Conservation (phyloP, 2,797 vertebrate genomes). For the Hippopotamyrus pictus region DNA sequence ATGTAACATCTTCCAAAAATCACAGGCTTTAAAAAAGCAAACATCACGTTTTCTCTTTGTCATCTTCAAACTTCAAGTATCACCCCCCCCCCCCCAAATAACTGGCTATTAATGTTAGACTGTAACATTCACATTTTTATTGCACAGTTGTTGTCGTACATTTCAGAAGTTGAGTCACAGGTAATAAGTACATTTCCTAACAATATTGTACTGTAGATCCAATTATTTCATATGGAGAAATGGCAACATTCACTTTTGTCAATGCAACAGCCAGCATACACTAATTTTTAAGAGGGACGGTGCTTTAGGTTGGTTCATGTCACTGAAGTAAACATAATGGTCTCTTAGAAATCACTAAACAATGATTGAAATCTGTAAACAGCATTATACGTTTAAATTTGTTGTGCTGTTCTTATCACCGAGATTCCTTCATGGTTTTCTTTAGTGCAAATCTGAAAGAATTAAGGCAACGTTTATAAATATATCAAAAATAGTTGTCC, state of each 20-base stretch:
- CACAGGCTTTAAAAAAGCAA: conserved; percentile 21
- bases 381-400: conserved; percentile 36
- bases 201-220: conserved; percentile 27
- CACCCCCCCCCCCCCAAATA: conserved; percentile 30
- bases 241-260: conserved; percentile 40
- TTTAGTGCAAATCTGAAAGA: conserved; percentile 86
- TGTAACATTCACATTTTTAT: conserved; percentile 67
- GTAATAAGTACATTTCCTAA: conserved; percentile 32
- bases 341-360: conserved; percentile 26
- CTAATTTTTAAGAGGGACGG: conserved; percentile 36
- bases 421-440: conserved; percentile 50
- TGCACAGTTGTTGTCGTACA: conserved; percentile 60
- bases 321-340: conserved; percentile 33
- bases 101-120: conserved; percentile 58
- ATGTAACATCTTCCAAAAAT: conserved; percentile 58
- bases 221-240: conserved; percentile 26
- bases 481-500: conserved; percentile 67
- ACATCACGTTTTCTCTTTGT: conserved; percentile 32
- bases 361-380: conserved; percentile 46
- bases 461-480: conserved; percentile 88
- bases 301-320: conserved; percentile 29
- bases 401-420: conserved; percentile 55
- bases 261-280: conserved; percentile 50
- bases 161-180: conserved; percentile 50
- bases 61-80: conserved; percentile 31